Evolutionary conservation across 2,113 vertebrate species (phyloP), one percentile per base, ranked within the genome.

Genomic region (Oxyura jamaicensis): DNA sequence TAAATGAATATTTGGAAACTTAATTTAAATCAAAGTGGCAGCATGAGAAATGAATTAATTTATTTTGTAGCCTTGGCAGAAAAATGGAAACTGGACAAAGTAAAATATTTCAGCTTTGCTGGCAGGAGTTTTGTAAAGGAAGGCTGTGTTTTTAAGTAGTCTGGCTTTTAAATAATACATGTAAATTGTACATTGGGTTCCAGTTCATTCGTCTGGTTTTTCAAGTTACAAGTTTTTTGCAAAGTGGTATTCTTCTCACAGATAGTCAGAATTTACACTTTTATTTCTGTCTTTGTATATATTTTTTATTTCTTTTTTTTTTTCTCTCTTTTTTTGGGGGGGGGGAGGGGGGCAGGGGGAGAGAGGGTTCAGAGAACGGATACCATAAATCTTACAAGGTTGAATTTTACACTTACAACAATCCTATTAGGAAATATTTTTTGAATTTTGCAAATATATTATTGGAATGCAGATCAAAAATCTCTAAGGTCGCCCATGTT

Each of bases 71-170:
- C 10, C 29, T 41, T 96, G 72, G 71, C 67, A 95, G 82, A 72
- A 72, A 80, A 85, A 60, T 90, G 53, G 62, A 55, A 74, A 89
- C 67, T 58, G 46, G 48, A 76, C 55, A 89, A 82, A 88, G 66
- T 76, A 20, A 90, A 94, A 86, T 73, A 80, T 80, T 95, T 95
- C 73, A 71, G n/a, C 76, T 91, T 91, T 65, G 4, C 56, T 96
- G 56, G 60, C 60, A 75, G 63, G 39, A 68, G 5, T 25, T 72
- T 56, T 1, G 0, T 42, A 62, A 86, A 67, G 20, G 36, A 76
- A 83, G 25, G 52, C 36, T 22, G 22, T 67, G 44, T 55, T 96
- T 80, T 59, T 65, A 77, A n/a, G 60, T 33, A 68, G 28, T 63
- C 35, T 74, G 63, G 19, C 41, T 84, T 94, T 82, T 91, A 81